Base-by-base conservation (phyloP, 2,888 invertebrate genomes). In the Leptinotarsa haldemani region DNA sequence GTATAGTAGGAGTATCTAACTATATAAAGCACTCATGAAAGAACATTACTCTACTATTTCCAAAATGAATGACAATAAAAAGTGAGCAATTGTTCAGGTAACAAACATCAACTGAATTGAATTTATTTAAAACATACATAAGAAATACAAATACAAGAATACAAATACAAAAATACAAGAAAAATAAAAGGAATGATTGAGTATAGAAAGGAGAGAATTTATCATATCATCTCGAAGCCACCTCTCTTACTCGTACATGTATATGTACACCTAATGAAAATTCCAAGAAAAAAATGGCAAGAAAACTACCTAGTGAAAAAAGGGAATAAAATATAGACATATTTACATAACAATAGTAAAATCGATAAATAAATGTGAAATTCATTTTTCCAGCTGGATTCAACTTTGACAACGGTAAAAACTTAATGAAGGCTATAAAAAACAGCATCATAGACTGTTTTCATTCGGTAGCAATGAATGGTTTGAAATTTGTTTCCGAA, bases 41-140 rank as follows among this genome's bases (percentile, higher is more conserved):
- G 68, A 73, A 70, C 25, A 66, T 69, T 48, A 20, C 46, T 70
- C 65, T 69, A 12, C 40, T 74, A 72, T 69, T 78, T 47, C 53
- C 5, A 56, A 68, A 18, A 4, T 40, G 9, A 12, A 20, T 68
- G 56, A 56, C 46, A 68, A 46, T 56, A 13, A 70, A 77, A 74
- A 71, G 78, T 84, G 84, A 84, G 84, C 84, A 84, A 84, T 80
- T 83, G 79, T 83, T 84, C 84, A 84, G 84, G 83, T 82, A 82
- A 82, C 81, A 78, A 80, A 83, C 83, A 84, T 78, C 76, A 65
- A 53, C 18, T 76, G 73, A 70, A 71, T 72, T 70, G 71, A 78
- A 77, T 77, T 73, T 73, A 65, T 73, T 30, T 66, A 46, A 76
- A 72, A 71, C 69, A 71, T 66, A 69, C 68, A 12, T 50, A 61